Evolutionary conservation across 2,113 vertebrate species (phyloP), one percentile per base, ranked within the genome.

Genomic region (Myotis brandtii): DNA sequence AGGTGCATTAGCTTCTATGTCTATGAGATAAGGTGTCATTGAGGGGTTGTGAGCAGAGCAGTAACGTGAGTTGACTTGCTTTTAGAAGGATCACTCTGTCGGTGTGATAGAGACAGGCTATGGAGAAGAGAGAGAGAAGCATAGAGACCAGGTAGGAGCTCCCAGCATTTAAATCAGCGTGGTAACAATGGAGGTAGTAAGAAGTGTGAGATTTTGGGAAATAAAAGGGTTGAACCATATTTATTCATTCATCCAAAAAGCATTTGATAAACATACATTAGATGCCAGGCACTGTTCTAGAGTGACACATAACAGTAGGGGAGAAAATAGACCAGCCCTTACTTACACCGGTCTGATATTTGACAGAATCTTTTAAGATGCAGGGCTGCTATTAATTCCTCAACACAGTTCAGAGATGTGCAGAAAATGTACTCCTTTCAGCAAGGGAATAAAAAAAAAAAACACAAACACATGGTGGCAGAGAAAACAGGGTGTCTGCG

Each of bases 401-500:
- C 46, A 73, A 5, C 72, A 48, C 2, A 54, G 21, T 83, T 91
- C 16, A 90, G 67, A 81, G 52, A 87, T 6, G 46, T 50, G 18
- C 70, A 81, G 66, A 90, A 86, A 70, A 77, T 81, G 3, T 48
- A 9, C 14, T 86, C 18, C 73, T 79, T 95, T 67, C 48, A 64
- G 59, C 17, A 12, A 2, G 43, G 2, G n/a, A 5, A 79, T 86
- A 48, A 93, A 94, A 79, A 48, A 93, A 94, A 79, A 82, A 92
- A 50, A 62, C 17, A 34, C 50, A 88, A 48, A 89, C 17, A 91
- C 40, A 92, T 13, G 13, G 21, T 75, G 13, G 7, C 40, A 46
- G 10, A 91, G 82, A 72, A 96, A 77, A 18, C 48, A 97, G 88
- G 14, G 21, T 59, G 62, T 6, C 21, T 91, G 86, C 75, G 86